These are phyloP conservation scores for Rousettus madagascariensis DNA, from an alignment of 2,797 vertebrate species.

Conservation along the genomic window DNA sequence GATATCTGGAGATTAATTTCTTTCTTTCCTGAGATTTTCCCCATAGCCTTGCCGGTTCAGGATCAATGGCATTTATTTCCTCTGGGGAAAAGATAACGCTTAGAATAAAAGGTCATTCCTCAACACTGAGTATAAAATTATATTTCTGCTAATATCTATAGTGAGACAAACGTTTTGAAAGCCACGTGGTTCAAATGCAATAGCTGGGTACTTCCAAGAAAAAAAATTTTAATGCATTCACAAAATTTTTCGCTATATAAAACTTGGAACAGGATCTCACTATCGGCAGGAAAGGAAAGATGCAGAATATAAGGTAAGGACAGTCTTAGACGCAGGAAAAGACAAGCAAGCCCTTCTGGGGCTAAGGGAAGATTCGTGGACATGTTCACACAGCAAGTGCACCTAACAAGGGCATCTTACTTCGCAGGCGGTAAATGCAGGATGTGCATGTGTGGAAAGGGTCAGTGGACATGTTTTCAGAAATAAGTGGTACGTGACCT, in stretches of 20 bases:
- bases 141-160: constrained; percentile 40
- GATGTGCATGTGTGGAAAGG: not conserved
- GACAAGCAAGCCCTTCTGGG: not conserved
- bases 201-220: not conserved
- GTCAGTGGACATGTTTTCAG: not conserved
- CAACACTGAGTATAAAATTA: constrained; percentile 38
- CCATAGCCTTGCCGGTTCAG: not conserved
- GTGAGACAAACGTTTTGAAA: constrained; percentile 36
- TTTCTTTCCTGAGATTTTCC: constrained; percentile 21
- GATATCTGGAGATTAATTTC: not conserved
- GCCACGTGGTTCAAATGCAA: not conserved
- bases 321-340: not conserved
- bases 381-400: not conserved
- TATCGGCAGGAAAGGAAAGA: not conserved
- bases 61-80: constrained; percentile 43
- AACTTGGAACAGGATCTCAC: not conserved
- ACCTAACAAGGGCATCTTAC: not conserved
- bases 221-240: not conserved
- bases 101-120: constrained; percentile 48
- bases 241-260: not conserved
- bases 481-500: not conserved
- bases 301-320: not conserved
- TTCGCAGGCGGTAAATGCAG: not conserved
- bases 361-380: not conserved
- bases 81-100: not conserved